Conservation (phyloP, 2,113 vertebrate genomes). For the Danionella cerebrum region DNA sequence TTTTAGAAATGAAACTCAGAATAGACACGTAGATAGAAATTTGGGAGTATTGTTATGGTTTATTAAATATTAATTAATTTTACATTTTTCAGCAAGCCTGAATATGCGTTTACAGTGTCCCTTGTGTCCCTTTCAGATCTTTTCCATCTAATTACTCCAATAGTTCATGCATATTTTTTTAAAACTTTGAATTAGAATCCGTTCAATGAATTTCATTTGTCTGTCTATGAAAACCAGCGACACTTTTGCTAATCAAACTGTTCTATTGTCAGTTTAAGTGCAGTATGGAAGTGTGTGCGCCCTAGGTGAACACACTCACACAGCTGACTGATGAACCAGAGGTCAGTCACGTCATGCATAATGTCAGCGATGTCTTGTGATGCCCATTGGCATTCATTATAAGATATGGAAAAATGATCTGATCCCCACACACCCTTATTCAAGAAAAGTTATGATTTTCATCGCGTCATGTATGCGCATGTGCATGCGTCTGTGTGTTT, state of each 20-base stretch:
- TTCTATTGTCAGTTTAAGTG: constrained; percentile 16
- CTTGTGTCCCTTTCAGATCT: too few species aligned
- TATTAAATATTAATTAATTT: too few species aligned
- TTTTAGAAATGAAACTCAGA: too few species aligned
- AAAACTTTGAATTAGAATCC: too few species aligned
- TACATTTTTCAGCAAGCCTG: too few species aligned
- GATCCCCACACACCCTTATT: background rate
- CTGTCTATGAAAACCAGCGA: constrained; percentile 25
- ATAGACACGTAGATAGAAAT: too few species aligned
- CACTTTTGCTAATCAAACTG: constrained; percentile 43
- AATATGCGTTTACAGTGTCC: too few species aligned
- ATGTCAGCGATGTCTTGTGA: constrained; percentile 33
- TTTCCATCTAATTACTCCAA: too few species aligned
- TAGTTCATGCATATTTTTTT: too few species aligned
- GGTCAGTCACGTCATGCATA: constrained; percentile 33
- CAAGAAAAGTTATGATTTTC: background rate
- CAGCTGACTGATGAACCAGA: constrained; percentile 39
- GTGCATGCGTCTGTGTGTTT: background rate
- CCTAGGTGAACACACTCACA: background rate
- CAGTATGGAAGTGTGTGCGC: background rate
- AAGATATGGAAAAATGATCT: constrained; percentile 27
- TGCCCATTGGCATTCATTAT: constrained; percentile 11
- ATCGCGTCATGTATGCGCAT: background rate
- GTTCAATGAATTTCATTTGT: too few species aligned
- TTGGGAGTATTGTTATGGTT: too few species aligned